Evolutionary conservation across 2,888 invertebrate species (phyloP), one percentile per base, ranked within the genome.

Genomic region (Uloborus plumipes): DNA sequence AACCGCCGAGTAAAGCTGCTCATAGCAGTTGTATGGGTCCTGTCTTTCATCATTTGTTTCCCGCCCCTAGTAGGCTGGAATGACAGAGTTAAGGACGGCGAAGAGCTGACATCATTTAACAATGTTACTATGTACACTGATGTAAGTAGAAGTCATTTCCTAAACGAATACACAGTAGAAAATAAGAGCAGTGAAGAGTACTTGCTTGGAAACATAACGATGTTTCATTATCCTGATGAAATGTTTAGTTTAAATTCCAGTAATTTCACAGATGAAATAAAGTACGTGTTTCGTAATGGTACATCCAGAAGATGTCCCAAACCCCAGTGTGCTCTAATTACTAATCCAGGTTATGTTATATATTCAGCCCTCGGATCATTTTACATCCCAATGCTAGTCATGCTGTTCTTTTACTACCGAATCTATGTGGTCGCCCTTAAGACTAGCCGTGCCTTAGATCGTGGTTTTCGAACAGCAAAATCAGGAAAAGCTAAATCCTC

Each of bases 281-380:
- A 58, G 49, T 66, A 50, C 13, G 47, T 67, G n/a, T 11, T 59
- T 20, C 64, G 73, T 11, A 83, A 72, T 50, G 58, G 47, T n/a
- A 67, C 83, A n/a, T 58, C 77, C 39, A 72, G 83, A 18, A 64
- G 81, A 15, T 84, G 84, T 50, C 70, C 74, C 7, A 84, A 75
- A 31, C 84, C 84, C n/a, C 94, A 94, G 86, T 97, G 97, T 88
- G 95, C 96, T 89, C 92, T 97, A 85, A 97, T 96, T 88, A 95
- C 95, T 90, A 96, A 97, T 89, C 94, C 94, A 65, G 97, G 97
- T 73, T 99, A 99, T 91, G 97, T 98, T 76, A 94, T 99, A 75
- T 98, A 98, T 90, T 97, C 97, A 4, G 98, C 98, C 0, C 92
- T 98, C 31, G 98, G 98, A n/a, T 97, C 97, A 85, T 98, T 98